These are phyloP conservation scores for Nothobranchius kuhntae DNA, from an alignment of 2,113 vertebrate genomes.

Conservation along the genomic window DNA sequence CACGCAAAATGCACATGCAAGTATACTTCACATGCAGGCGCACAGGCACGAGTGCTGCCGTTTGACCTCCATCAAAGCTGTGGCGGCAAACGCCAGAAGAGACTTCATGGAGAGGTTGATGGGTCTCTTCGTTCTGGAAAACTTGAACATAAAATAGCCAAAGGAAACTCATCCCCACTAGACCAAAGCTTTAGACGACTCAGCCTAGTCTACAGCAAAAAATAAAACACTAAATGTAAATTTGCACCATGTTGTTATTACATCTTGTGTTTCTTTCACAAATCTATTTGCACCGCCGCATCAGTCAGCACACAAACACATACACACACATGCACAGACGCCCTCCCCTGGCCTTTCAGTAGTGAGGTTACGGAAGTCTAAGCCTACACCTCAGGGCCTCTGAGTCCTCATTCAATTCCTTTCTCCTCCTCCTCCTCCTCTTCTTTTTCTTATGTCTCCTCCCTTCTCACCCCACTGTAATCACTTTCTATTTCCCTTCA, in stretches of 20 bases:
- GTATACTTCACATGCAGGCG: constrained; percentile 11
- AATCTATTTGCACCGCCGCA: constrained; percentile 19
- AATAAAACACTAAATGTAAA: constrained; percentile 17
- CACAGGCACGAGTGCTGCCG: not conserved
- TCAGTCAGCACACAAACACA: constrained; percentile 25
- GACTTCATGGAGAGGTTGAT: constrained; percentile 44
- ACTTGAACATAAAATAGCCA: constrained; percentile 3
- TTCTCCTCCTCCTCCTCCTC: constrained; percentile 34
- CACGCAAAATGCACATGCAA: constrained; percentile 33
- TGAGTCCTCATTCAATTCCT: constrained; percentile 57
- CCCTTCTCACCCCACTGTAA: constrained; percentile 42
- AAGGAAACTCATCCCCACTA: constrained; percentile 18
- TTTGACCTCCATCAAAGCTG: constrained; percentile 55
- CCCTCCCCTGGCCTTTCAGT: constrained; percentile 45
- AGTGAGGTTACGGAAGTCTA: constrained; percentile 54
- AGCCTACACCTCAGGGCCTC: constrained; percentile 57
- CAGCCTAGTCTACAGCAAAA: constrained; percentile 8
- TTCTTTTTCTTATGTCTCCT: constrained; percentile 33
- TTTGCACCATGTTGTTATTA: constrained; percentile 32
- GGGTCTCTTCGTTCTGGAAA: constrained; percentile 30
- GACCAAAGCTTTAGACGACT: constrained; percentile 7
- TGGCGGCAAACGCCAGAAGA: constrained; percentile 42
- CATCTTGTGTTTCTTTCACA: constrained; percentile 25
- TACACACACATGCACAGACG: constrained; percentile 9
- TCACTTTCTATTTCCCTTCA: constrained; percentile 61